phyloP scores from a whole-genome alignment of 2,888 invertebrate species.

The Yponomeuta sedellus region DNA sequence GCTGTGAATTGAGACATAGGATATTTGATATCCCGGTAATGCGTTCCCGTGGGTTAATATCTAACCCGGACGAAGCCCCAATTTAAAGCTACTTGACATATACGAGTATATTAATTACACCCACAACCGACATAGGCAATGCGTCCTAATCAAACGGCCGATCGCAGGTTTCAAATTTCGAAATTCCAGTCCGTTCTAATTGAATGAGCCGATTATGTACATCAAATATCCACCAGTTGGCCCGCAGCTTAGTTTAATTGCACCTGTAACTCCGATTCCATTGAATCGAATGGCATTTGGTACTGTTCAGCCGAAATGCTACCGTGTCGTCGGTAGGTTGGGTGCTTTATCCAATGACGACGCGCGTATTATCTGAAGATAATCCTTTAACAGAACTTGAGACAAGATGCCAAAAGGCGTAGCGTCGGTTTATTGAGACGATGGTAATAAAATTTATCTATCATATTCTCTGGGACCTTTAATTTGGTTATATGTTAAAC shows the following conservation, averaged over 20 bases:
- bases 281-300: neutral
- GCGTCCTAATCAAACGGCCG: neutral
- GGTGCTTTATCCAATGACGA: neutral
- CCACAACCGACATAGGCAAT: too few species aligned
- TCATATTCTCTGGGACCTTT: too few species aligned
- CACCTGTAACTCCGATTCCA: neutral
- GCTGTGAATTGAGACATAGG: too few species aligned
- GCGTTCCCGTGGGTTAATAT: too few species aligned
- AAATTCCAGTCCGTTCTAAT: neutral
- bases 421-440: neutral
- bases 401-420: neutral
- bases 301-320: neutral
- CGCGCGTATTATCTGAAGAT: neutral
- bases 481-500: too few species aligned
- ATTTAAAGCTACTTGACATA: too few species aligned
- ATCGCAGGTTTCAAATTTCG: neutral
- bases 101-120: too few species aligned
- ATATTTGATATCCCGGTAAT: too few species aligned
- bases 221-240: neutral
- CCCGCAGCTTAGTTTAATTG: neutral
- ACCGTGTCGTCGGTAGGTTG: neutral
- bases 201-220: neutral
- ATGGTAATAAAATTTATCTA: neutral
- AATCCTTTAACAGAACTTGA: neutral
- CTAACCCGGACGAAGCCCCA: too few species aligned